phyloP scores from a whole-genome alignment of 2,797 vertebrate genomes.

The Melopsittacus undulatus region DNA sequence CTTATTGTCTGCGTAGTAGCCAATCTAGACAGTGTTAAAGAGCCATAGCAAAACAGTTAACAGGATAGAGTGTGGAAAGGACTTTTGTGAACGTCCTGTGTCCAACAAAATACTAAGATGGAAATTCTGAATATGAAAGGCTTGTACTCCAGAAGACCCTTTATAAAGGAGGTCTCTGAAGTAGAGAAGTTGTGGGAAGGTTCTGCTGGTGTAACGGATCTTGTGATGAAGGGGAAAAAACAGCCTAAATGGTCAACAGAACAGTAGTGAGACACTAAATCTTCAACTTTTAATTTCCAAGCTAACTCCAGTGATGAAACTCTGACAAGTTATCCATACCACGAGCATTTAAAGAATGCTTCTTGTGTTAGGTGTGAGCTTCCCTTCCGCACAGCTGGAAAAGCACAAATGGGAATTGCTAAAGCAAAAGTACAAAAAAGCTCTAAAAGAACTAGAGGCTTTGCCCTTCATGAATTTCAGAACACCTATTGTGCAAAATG shows the following conservation, averaged over 20 bases:
- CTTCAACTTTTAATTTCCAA: not conserved
- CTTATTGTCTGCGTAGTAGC: not conserved
- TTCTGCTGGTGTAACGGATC: not conserved
- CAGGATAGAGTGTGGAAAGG: not conserved
- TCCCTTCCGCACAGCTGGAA: not conserved
- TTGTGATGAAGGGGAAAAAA: not conserved
- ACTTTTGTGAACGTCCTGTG: not conserved
- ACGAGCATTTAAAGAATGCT: not conserved
- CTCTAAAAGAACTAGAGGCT: not conserved
- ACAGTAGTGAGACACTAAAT: not conserved
- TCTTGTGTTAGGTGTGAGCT: not conserved
- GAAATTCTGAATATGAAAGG: not conserved
- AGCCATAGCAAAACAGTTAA: not conserved
- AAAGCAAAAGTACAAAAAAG: not conserved
- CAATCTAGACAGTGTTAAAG: not conserved
- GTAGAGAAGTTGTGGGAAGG: not conserved
- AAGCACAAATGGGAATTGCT: not conserved
- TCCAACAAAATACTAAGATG: not conserved
- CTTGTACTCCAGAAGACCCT: not conserved
- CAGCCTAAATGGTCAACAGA: not conserved
- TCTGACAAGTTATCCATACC: not conserved
- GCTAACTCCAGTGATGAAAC: not conserved
- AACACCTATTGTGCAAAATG: not conserved
- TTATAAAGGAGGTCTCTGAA: not conserved
- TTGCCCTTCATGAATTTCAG: not conserved